Evolutionary conservation across 2,888 invertebrate genomes (phyloP).

Genomic region (Caenorhabditis drosophilae): DNA sequence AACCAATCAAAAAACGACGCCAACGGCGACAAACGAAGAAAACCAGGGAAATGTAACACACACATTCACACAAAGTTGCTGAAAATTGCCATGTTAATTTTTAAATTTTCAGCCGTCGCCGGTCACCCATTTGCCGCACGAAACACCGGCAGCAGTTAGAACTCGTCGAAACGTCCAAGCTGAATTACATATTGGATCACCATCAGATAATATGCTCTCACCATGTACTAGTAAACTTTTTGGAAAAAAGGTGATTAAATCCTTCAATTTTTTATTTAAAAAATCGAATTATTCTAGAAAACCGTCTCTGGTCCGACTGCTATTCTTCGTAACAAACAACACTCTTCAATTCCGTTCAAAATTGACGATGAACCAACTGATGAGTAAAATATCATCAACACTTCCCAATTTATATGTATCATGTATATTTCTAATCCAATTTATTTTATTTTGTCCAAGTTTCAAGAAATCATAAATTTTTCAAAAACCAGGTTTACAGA

Average conservation of each 20-base stretch:
- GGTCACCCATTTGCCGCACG: slow-evolving; percentile 30
- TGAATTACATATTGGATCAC: slow-evolving; percentile 42
- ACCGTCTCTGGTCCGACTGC: slow-evolving; percentile 45
- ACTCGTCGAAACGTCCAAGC: slow-evolving; percentile 46
- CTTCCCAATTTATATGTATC: background rate
- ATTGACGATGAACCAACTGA: slow-evolving; percentile 30
- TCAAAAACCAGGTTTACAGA: no score
- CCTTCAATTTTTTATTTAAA: background rate
- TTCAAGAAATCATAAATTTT: no score
- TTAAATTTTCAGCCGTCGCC: slow-evolving; percentile 20
- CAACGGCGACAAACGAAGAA: background rate
- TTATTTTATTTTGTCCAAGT: no score
- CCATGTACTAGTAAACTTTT: slow-evolving; percentile 53
- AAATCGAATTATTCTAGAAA: slow-evolving; percentile 26
- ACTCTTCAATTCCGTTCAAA: slow-evolving; percentile 51
- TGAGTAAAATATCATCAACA: background rate
- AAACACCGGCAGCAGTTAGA: slow-evolving; percentile 48
- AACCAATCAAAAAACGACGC: background rate
- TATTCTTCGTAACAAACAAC: slow-evolving; percentile 51
- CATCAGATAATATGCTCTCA: slow-evolving; percentile 52
- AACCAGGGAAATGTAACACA: background rate
- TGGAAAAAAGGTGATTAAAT: slow-evolving; percentile 30
- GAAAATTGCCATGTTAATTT: background rate
- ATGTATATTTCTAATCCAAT: background rate
- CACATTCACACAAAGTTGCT: no score